Conservation (phyloP, 2,113 vertebrate genomes). For the Vidua chalybeata region DNA sequence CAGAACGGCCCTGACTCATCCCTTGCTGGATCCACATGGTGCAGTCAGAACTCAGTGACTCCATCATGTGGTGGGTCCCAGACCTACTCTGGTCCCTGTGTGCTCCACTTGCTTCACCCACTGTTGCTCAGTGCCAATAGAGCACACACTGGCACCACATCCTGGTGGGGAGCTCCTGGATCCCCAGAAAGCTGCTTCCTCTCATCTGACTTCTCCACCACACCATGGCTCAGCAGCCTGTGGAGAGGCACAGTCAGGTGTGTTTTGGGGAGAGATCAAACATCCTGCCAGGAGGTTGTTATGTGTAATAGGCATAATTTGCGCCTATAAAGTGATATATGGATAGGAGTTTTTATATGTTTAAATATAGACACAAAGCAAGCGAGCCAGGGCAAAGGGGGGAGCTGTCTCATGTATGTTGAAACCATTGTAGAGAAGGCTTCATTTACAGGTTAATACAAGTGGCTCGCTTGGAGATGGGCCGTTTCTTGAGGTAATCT, state of each 20-base stretch:
- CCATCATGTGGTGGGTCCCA: fast-evolving
- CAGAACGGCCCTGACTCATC: not conserved
- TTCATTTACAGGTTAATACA: no score
- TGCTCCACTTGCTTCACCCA: not conserved
- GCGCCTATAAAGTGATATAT: no score
- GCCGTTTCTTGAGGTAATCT: no score
- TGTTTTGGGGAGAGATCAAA: not conserved
- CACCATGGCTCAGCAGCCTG: fast-evolving
- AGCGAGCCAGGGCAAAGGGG: no score
- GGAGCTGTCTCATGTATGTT: no score
- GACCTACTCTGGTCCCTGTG: fast-evolving
- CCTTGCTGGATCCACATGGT: not conserved
- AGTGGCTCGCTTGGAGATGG: no score
- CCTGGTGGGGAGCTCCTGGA: no score
- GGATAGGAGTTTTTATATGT: no score
- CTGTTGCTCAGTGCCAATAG: not conserved
- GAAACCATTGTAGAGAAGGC: no score
- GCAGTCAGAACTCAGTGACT: not conserved
- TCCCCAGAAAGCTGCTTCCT: not conserved
- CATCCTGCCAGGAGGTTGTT: not conserved
- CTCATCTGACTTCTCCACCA: not conserved
- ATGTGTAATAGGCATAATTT: no score
- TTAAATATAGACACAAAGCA: no score
- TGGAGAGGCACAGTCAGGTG: not conserved
- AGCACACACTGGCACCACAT: not conserved